Percentiles rank a stretch among this genome's conserved stretches.
Evolutionary conservation across 2,888 invertebrate genomes (phyloP).

Genomic region (Podotricha telesiphe): DNA sequence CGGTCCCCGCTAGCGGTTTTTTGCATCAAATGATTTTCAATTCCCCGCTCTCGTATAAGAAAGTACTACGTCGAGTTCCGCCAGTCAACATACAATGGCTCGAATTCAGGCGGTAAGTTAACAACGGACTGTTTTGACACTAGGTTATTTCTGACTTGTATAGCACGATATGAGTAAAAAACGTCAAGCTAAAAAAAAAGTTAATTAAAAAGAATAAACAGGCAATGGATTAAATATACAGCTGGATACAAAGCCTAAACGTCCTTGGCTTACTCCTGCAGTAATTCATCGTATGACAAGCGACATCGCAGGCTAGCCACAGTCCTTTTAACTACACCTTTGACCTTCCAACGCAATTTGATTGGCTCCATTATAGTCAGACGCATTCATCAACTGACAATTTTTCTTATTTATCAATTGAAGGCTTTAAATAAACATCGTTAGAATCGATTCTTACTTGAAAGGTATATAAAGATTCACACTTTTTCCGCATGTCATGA

Average conservation of each 20-base stretch:
- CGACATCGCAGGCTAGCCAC: conserved; percentile 61
- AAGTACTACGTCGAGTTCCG: too few species aligned
- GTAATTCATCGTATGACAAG: conserved; percentile 60
- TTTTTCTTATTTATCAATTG: conserved; percentile 4
- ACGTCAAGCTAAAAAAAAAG: too few species aligned
- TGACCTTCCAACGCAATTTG: conserved; percentile 46
- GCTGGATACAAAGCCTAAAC: conserved; percentile 42
- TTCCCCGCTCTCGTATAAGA: too few species aligned
- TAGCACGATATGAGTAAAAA: too few species aligned
- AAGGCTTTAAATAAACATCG: background rate
- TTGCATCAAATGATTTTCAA: too few species aligned
- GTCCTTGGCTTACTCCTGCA: conserved; percentile 61
- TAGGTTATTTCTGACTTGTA: too few species aligned
- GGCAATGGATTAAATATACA: background rate
- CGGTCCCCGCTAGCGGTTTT: too few species aligned
- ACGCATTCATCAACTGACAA: conserved; percentile 1
- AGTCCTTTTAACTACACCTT: conserved; percentile 41
- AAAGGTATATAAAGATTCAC: too few species aligned
- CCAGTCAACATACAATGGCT: too few species aligned
- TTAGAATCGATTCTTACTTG: background rate
- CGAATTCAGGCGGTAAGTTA: too few species aligned
- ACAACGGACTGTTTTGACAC: too few species aligned
- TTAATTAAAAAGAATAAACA: background rate
- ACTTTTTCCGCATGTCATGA: too few species aligned
- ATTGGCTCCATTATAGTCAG: conserved; percentile 34